Evolutionary conservation across 1,140 invertebrate genomes (phyloP).

Genomic region (Tetragnatha versicolor): DNA sequence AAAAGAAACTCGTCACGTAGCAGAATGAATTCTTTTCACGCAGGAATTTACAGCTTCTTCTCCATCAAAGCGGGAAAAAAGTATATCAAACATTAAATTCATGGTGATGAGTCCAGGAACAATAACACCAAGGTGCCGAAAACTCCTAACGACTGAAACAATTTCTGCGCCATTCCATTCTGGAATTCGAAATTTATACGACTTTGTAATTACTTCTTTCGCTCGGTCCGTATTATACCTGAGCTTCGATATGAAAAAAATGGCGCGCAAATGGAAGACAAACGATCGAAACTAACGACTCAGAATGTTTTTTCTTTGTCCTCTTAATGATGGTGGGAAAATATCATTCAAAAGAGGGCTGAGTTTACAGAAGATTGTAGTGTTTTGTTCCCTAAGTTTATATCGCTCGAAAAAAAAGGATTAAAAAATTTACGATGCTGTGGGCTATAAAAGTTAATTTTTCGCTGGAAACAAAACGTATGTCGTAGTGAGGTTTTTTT

Average conservation of each 20-base stretch:
- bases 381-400: too few species aligned
- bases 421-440: too few species aligned
- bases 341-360: neutral
- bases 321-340: neutral
- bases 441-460: too few species aligned
- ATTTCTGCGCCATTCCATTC: slow-evolving; percentile 10
- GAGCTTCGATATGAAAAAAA: neutral
- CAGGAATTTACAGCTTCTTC: neutral
- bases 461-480: too few species aligned
- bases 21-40: too few species aligned
- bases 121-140: neutral
- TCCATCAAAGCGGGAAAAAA: neutral
- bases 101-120: neutral
- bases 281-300: neutral
- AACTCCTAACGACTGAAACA: slow-evolving; percentile 19
- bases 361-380: too few species aligned
- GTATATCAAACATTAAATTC: neutral
- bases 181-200: slow-evolving; percentile 32
- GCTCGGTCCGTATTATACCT: neutral
- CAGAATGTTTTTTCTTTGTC: neutral
- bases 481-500: too few species aligned
- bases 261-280: neutral
- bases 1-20: too few species aligned
- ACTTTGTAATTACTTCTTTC: slow-evolving; percentile 28
- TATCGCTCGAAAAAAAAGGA: too few species aligned